Evolutionary conservation across 2,113 vertebrate species (phyloP), one percentile per base, ranked within the genome.

Genomic region (Gambusia holbrooki): DNA sequence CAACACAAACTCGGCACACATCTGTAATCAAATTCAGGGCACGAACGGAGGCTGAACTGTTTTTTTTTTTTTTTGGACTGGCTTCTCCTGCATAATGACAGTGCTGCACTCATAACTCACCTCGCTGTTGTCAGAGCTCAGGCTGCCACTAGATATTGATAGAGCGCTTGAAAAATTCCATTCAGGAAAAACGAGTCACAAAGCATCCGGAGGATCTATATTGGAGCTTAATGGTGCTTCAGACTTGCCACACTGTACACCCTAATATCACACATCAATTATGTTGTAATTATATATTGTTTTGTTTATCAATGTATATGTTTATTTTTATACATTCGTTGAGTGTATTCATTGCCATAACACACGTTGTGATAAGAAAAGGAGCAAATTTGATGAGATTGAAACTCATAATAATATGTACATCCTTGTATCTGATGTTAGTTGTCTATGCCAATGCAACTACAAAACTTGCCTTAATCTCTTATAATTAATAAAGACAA

Each of bases 121-220:
- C 12, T 7, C 61, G 64, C 69, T 85, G 82, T 84, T 86, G 85
- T 81, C 71, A 7, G 79, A 85, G 83, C 85, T 74, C 71, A 79
- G 10, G 60, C 76, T 88, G 87, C 87, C 86, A 87, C 82, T 84
- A 84, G 87, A 80, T 87, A 93, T 93, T 83, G 84, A 92, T 85
- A 81, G 74, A 78, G 54, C 74, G 67, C 74, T 84, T 92, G 89
- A 91, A 91, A 92, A 91, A 89, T 92, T 58, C 19, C 80, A 80
- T 70, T 84, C 83, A 86, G 85, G 84, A 86, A 91, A 86, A 80
- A 85, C 71, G 66, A 67, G 42, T 80, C 71, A 92, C 91, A 93
- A 92, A 88, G 74, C 81, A 66, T 77, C 70, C 73, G 45, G 65
- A 70, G 77, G 87, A 92, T 91, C 83, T 84, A 85, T 90, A 78